Evolutionary conservation across 2,113 vertebrate species (phyloP).

Genomic region (Lasiurus cinereus): DNA sequence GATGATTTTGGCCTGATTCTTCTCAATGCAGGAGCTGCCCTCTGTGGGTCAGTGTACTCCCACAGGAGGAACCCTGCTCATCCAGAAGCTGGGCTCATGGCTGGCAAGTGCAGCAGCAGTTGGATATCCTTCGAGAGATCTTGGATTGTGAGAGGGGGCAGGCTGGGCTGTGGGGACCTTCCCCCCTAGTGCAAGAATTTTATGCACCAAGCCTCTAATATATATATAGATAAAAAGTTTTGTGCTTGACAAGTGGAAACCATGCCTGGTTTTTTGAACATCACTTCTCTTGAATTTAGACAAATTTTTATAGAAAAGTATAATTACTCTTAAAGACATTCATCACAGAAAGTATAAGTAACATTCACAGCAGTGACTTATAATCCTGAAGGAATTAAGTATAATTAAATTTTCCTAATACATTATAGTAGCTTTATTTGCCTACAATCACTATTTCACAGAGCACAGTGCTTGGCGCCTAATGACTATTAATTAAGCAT

Average conservation of each 20-base stretch:
- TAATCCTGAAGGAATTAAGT: slow-evolving; percentile 36
- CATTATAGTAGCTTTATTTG: slow-evolving; percentile 39
- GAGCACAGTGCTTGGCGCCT: not conserved
- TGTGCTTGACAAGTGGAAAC: slow-evolving; percentile 18
- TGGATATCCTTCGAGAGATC: too few species aligned
- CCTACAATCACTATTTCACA: not conserved
- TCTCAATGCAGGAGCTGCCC: too few species aligned
- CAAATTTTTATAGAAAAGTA: slow-evolving; percentile 38
- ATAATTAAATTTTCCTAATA: slow-evolving; percentile 51
- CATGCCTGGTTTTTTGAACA: slow-evolving; percentile 1
- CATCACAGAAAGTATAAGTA: slow-evolving; percentile 47
- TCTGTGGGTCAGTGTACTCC: too few species aligned
- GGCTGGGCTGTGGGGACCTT: too few species aligned
- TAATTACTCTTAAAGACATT: slow-evolving; percentile 26
- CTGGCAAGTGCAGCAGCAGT: too few species aligned
- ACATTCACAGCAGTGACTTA: not conserved
- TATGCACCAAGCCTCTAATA: too few species aligned
- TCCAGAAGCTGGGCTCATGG: too few species aligned
- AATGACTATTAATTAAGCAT: slow-evolving; percentile 45
- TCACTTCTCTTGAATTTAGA: slow-evolving; percentile 49
- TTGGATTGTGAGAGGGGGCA: too few species aligned
- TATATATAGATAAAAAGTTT: not conserved
- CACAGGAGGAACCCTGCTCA: too few species aligned
- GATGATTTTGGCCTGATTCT: too few species aligned
- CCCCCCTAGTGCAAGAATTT: too few species aligned